Conservation (phyloP, 2,113 vertebrate genomes). For the Anthoscopus minutus region DNA sequence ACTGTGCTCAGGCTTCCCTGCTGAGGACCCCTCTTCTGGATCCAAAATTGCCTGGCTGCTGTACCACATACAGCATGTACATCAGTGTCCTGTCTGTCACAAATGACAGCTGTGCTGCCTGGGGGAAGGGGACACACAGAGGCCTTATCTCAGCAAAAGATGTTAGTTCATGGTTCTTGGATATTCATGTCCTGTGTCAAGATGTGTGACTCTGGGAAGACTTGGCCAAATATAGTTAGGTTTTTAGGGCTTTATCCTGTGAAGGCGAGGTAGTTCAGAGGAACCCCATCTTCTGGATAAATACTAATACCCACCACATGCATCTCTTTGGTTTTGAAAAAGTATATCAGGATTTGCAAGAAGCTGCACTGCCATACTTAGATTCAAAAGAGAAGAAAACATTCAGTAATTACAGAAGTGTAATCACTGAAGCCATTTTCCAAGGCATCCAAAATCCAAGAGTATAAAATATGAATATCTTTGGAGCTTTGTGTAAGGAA, state of each 20-base stretch:
- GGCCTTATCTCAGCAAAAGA: not conserved
- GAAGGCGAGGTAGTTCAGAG: not conserved
- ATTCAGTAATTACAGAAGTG: not conserved
- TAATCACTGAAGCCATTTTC: not conserved
- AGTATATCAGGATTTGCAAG: not conserved
- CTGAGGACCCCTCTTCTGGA: not conserved
- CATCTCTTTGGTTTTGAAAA: not conserved
- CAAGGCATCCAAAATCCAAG: not conserved
- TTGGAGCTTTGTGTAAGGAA: not conserved
- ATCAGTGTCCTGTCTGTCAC: not conserved
- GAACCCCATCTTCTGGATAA: not conserved
- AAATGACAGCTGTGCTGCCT: not conserved
- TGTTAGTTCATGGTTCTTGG: not conserved
- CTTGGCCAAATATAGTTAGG: not conserved
- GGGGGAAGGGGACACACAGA: not conserved
- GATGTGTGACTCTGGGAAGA: not conserved
- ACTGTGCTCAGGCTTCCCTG: not conserved
- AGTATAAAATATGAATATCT: not conserved
- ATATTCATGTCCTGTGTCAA: not conserved
- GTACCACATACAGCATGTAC: accelerated
- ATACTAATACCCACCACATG: not conserved
- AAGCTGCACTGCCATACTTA: not conserved
- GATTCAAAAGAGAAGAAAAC: not conserved
- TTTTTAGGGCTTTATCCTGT: not conserved
- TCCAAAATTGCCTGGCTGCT: not conserved